Conservation (phyloP, 2,888 invertebrate species). For the Thymelicus lineola region DNA sequence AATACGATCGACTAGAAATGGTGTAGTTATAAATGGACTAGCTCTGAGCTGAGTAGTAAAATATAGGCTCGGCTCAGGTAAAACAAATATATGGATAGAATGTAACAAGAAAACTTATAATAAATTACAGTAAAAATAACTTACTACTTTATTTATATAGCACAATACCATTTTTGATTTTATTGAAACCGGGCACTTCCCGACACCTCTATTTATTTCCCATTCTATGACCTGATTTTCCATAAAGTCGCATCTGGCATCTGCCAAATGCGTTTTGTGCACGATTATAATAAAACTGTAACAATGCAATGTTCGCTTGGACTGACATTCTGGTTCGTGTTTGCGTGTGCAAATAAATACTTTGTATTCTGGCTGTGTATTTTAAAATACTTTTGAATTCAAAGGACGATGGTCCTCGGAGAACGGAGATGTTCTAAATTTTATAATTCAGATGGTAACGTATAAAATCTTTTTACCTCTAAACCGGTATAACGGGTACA, state of each 20-base stretch:
- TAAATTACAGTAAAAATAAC: no score
- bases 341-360: constrained; percentile 1
- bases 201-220: not conserved
- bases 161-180: no score
- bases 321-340: constrained; percentile 20
- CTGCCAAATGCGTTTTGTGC: constrained; percentile 16
- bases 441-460: constrained; percentile 18
- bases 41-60: no score
- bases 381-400: constrained; percentile 17
- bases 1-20: not conserved
- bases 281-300: constrained; percentile 31
- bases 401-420: not conserved
- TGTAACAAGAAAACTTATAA: no score
- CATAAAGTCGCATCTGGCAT: constrained; percentile 11
- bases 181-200: no score
- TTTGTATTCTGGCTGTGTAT: constrained; percentile 17
- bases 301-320: constrained; percentile 21
- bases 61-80: no score
- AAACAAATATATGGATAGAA: no score
- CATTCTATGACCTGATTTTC: constrained; percentile 18
- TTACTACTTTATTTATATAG: no score
- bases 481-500: constrained; percentile 33
- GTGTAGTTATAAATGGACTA: not conserved
- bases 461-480: constrained; percentile 24
- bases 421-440: constrained; percentile 32